Conservation (phyloP, 2,797 vertebrate genomes). For the Myotis findleyi region DNA sequence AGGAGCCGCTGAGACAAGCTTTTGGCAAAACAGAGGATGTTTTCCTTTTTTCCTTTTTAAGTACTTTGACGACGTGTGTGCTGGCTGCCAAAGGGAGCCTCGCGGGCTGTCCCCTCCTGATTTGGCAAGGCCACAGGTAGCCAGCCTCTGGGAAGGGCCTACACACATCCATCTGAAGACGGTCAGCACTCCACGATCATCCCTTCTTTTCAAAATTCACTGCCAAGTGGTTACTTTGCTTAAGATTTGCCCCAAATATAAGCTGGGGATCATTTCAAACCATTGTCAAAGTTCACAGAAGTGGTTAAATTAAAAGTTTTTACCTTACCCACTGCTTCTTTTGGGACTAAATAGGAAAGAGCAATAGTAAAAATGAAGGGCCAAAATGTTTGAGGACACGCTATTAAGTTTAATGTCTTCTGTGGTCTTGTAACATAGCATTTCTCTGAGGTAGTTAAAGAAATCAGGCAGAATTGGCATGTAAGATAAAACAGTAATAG, state of each 20-base stretch:
- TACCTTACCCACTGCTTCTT: background rate
- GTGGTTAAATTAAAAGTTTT: background rate
- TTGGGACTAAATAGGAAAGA: background rate
- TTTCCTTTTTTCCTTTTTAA: conserved; percentile 26
- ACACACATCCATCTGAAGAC: background rate
- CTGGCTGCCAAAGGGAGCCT: background rate
- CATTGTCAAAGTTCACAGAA: conserved; percentile 14
- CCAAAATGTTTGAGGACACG: background rate
- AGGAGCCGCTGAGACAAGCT: background rate
- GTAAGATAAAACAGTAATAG: background rate
- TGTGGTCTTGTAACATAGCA: background rate
- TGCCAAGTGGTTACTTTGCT: background rate
- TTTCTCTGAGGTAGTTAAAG: background rate
- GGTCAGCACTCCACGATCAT: background rate
- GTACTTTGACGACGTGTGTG: background rate
- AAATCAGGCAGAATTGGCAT: background rate
- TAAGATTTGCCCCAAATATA: background rate
- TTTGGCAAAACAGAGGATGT: background rate
- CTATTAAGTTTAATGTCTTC: background rate
- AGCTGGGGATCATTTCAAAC: background rate
- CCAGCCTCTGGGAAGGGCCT: background rate
- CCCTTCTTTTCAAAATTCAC: background rate
- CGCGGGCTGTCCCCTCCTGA: background rate
- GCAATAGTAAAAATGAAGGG: background rate
- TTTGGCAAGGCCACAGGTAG: background rate